Conservation (phyloP, 2,113 vertebrate species). For the Psilopsiagon aurifrons region DNA sequence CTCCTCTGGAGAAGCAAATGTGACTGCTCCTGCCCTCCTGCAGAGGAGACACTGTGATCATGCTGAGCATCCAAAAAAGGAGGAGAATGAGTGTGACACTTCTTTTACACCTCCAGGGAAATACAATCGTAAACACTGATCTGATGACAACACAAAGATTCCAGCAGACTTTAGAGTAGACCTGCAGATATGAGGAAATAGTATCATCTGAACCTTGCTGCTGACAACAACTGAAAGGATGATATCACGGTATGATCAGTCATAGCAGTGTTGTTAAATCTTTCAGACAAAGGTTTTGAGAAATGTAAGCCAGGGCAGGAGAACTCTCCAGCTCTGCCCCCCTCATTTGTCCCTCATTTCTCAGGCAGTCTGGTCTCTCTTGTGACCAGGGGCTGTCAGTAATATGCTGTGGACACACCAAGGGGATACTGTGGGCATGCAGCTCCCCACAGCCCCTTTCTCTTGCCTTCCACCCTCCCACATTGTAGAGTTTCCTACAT, state of each 20-base stretch:
- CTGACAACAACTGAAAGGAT: not conserved
- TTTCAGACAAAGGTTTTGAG: not conserved
- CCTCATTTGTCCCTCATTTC: not conserved
- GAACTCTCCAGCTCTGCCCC: not conserved
- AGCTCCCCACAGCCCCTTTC: not conserved
- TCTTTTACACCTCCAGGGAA: not conserved
- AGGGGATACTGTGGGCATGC: not conserved
- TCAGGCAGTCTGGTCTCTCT: not conserved
- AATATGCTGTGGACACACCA: accelerated
- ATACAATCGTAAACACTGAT: not conserved
- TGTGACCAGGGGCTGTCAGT: not conserved
- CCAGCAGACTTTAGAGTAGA: not conserved
- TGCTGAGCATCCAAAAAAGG: not conserved
- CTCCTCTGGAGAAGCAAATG: not conserved
- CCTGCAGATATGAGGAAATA: not conserved
- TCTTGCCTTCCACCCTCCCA: not conserved
- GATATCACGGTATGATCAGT: not conserved
- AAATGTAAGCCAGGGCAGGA: not conserved
- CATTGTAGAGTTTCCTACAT: not conserved
- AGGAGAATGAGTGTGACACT: not conserved
- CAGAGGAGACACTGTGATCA: not conserved
- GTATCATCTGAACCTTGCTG: not conserved
- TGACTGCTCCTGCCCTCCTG: not conserved
- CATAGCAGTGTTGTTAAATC: not conserved
- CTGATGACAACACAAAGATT: not conserved